A percentile compares a stretch with the other conserved stretches of the same genome.
Conservation (phyloP, 1,140 invertebrate species). For the Melitaea cinxia region DNA sequence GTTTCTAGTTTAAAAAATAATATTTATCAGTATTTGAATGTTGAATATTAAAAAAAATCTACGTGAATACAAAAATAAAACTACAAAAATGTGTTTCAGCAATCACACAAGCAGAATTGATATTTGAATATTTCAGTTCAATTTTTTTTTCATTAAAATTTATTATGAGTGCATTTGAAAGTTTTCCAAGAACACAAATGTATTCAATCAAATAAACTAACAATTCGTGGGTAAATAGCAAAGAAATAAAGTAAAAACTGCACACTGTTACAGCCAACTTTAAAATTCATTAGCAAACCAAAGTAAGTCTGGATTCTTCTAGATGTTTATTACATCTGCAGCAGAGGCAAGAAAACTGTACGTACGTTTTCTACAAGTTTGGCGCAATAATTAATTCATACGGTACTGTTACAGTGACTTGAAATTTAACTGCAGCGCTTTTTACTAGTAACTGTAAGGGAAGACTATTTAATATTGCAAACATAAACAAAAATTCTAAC, state of each 20-base stretch:
- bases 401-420: slow-evolving; percentile 31
- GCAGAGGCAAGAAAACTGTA: slow-evolving; percentile 36
- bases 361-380: slow-evolving; percentile 28
- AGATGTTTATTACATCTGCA: slow-evolving; percentile 35
- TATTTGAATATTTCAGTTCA: too few species aligned
- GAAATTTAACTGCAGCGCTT: slow-evolving; percentile 25
- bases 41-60: too few species aligned
- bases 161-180: background rate
- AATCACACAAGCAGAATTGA: too few species aligned
- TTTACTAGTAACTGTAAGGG: background rate
- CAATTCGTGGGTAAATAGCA: background rate
- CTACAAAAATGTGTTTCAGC: too few species aligned
- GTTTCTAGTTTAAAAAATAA: too few species aligned
- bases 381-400: slow-evolving; percentile 55
- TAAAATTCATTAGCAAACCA: slow-evolving; percentile 36
- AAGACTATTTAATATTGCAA: background rate
- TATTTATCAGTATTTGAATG: too few species aligned
- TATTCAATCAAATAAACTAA: slow-evolving; percentile 4
- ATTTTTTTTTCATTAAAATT: background rate
- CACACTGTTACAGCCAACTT: slow-evolving; percentile 28
- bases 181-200: background rate
- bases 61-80: too few species aligned
- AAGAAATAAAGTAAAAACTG: slow-evolving; percentile 26
- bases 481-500: background rate
- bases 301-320: slow-evolving; percentile 35